Conservation (phyloP, 2,888 invertebrate genomes). For the Cantharis rufa region DNA sequence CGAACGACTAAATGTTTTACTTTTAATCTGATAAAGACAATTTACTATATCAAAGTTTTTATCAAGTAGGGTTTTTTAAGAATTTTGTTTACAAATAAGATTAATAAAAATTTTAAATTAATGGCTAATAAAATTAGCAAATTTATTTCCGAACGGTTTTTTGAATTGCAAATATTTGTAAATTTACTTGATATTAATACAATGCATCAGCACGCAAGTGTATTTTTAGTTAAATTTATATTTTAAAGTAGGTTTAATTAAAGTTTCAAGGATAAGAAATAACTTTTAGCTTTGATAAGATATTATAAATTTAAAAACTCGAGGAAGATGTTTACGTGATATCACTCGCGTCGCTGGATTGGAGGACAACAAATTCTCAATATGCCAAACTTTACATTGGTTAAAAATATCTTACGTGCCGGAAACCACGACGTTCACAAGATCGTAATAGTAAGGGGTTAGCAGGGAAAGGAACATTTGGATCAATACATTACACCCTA, state of each 20-base stretch:
- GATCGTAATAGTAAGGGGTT: background rate
- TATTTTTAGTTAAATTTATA: background rate
- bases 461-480: background rate
- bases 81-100: background rate
- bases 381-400: background rate
- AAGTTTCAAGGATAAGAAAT: background rate
- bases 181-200: background rate
- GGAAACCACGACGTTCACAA: background rate
- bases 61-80: background rate
- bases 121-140: background rate
- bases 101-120: background rate
- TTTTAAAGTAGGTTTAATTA: background rate
- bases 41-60: too few relatives aligned
- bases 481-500: constrained; percentile 19
- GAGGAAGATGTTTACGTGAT: background rate
- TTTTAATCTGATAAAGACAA: too few relatives aligned
- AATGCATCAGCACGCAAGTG: background rate
- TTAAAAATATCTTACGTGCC: background rate
- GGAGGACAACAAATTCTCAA: background rate
- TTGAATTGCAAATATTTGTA: background rate
- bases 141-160: background rate
- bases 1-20: too few relatives aligned
- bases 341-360: background rate
- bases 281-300: background rate
- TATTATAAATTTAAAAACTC: background rate